phyloP scores from a whole-genome alignment of 1,140 invertebrate species.

The Sitobion miscanthi region DNA sequence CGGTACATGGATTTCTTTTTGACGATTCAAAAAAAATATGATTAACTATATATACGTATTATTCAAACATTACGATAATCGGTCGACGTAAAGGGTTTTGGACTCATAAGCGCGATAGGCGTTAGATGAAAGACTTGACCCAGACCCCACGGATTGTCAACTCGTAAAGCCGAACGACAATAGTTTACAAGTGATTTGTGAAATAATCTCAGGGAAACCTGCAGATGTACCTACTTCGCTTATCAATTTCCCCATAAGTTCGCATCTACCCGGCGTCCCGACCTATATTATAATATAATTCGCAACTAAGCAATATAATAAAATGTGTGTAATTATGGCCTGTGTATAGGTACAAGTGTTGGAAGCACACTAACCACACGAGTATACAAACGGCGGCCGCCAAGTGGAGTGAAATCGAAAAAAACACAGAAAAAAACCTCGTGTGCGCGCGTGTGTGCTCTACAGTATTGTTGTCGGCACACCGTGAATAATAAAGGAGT shows the following conservation, averaged over 20 bases:
- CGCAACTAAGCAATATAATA: too few species aligned
- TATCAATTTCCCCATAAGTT: neutral
- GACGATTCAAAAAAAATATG: neutral
- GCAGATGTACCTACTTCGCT: neutral
- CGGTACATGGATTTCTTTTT: neutral
- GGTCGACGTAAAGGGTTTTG: neutral
- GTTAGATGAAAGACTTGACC: neutral
- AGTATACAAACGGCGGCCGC: neutral
- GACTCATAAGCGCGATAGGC: neutral
- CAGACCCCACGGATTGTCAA: neutral
- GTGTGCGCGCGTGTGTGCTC: neutral
- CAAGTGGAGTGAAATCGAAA: neutral
- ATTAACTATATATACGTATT: neutral
- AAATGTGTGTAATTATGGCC: too few species aligned
- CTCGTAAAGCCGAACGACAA: neutral
- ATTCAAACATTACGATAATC: neutral
- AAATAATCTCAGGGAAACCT: neutral
- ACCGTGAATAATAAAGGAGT: slow-evolving; percentile 48
- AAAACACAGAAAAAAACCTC: neutral
- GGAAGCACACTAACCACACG: neutral
- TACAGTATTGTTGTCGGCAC: slow-evolving; percentile 23
- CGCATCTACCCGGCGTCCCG: too few species aligned
- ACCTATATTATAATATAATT: too few species aligned
- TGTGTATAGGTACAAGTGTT: neutral
- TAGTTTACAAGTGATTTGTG: neutral